Percentiles rank a stretch among this genome's conserved stretches.
These are phyloP conservation scores for Zosterops lateralis DNA, from an alignment of 2,113 vertebrate species.

Conservation along the genomic window DNA sequence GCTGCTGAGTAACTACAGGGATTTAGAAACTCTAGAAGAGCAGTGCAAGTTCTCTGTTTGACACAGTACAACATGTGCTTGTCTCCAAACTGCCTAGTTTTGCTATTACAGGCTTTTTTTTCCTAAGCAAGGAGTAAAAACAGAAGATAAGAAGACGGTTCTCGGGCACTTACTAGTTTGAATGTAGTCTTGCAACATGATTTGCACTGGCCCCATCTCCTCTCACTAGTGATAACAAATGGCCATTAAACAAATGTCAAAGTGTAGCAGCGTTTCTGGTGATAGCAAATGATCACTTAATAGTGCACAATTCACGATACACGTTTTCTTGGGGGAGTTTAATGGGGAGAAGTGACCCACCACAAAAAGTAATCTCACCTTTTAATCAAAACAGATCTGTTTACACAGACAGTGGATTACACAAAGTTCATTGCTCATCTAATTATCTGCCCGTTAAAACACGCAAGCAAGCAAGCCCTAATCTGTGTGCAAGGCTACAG, in stretches of 20 bases:
- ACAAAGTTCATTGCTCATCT: slow-evolving; percentile 15
- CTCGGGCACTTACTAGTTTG: neutral
- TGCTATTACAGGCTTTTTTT: neutral
- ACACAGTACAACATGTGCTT: neutral
- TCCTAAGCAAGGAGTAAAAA: neutral
- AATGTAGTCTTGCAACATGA: neutral
- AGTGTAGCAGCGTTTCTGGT: neutral
- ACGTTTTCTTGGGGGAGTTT: neutral
- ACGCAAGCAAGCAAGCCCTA: neutral
- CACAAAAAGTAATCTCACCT: neutral
- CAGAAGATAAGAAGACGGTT: neutral
- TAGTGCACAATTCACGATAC: accelerated
- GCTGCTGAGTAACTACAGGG: neutral
- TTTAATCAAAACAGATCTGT: slow-evolving; percentile 13
- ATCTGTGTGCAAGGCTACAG: neutral
- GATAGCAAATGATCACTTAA: neutral
- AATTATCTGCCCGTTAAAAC: slow-evolving; percentile 1
- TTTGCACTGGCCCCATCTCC: neutral
- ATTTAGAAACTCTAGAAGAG: neutral
- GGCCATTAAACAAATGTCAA: neutral
- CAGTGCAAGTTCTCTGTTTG: neutral
- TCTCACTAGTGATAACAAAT: neutral
- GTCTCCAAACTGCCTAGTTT: neutral
- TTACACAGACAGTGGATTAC: neutral
- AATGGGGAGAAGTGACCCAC: neutral